A percentile compares a stretch with the other conserved stretches of the same genome.
These are phyloP conservation scores for Heteropelma amictum DNA, from an alignment of 2,888 invertebrate genomes.

Conservation along the genomic window DNA sequence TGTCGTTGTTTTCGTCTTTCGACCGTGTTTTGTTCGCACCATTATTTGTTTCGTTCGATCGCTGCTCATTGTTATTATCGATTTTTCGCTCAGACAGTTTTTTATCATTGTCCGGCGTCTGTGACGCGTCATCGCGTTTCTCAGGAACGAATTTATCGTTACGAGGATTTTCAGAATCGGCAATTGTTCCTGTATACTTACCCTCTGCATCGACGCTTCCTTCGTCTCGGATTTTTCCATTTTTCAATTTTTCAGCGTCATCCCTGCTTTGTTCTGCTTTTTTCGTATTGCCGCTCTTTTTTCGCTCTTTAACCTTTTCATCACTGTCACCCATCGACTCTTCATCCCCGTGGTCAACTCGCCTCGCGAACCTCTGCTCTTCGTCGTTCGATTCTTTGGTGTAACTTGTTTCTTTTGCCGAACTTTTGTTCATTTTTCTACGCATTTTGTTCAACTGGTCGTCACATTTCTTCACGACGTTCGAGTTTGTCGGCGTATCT, in stretches of 20 bases:
- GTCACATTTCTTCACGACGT: neutral
- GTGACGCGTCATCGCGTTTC: neutral
- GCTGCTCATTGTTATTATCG: neutral
- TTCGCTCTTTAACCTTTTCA: neutral
- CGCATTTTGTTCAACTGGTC: neutral
- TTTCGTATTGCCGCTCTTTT: neutral
- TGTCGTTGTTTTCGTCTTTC: neutral
- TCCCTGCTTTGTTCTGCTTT: neutral
- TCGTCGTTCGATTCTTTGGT: too few species aligned
- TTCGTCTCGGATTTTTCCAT: neutral
- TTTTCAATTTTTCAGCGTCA: neutral
- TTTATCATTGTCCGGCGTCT: neutral
- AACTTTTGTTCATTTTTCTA: neutral
- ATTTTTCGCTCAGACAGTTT: neutral
- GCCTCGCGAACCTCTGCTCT: too few species aligned
- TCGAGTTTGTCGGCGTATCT: neutral
- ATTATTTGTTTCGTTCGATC: neutral
- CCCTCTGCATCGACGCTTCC: neutral
- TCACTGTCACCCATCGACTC: slow-evolving; percentile 4
- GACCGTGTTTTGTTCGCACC: neutral
- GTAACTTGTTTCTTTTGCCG: too few species aligned
- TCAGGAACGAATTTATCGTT: too few species aligned
- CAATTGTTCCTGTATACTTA: too few species aligned
- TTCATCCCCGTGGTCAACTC: neutral
- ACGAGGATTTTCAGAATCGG: too few species aligned